A percentile compares a stretch with the other conserved stretches of the same genome.
Conservation (phyloP, 1,140 invertebrate genomes). For the Archivesica marissinica region DNA sequence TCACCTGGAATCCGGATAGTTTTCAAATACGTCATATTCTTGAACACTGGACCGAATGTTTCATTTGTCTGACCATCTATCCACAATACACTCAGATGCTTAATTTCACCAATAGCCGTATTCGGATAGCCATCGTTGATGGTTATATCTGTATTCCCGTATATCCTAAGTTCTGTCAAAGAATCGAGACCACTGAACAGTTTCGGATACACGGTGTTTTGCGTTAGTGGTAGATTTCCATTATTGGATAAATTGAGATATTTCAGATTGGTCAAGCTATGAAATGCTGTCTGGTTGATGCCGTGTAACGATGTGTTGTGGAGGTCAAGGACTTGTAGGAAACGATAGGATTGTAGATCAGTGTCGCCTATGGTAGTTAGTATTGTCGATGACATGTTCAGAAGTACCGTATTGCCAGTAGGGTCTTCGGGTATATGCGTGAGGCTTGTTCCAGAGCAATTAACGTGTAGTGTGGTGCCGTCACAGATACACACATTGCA, state of each 20-base stretch:
- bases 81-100: background rate
- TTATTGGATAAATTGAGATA: constrained; percentile 20
- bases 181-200: background rate
- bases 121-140: background rate
- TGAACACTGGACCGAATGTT: background rate
- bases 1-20: background rate
- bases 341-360: background rate
- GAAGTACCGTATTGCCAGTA: background rate
- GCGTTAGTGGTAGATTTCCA: background rate
- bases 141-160: background rate
- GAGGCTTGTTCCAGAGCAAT: constrained; percentile 14
- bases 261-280: background rate
- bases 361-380: background rate
- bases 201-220: background rate
- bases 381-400: constrained; percentile 23
- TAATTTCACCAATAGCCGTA: background rate
- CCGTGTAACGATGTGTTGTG: background rate
- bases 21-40: background rate
- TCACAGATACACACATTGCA: background rate
- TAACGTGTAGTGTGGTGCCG: background rate
- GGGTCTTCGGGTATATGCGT: background rate
- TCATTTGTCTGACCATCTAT: constrained; percentile 15
- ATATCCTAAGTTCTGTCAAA: constrained; percentile 7
- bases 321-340: constrained; percentile 13
- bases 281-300: background rate